Evolutionary conservation across 1,140 invertebrate species (phyloP), one percentile per base, ranked within the genome.

Genomic region (Condylostylus longicornis): DNA sequence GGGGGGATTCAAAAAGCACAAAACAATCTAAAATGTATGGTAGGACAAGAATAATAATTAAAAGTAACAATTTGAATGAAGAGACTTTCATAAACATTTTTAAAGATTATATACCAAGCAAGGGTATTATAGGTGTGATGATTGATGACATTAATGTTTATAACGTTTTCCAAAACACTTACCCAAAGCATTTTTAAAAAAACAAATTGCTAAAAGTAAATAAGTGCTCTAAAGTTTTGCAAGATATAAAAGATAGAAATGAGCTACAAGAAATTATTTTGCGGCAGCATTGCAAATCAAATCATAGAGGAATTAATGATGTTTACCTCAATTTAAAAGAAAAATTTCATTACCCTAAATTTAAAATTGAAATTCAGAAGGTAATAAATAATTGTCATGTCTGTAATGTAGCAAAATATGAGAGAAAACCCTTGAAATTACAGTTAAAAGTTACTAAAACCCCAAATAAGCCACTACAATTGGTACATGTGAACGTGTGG

Each of bases 301-400:
- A 46, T 36, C 43, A 45, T 32, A 43, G 37, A 13, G 45, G 45
- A 8, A 45, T 49, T 33, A 35, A 23, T 18, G 39, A 47, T 35
- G 39, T 40, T 9, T 45, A 38, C 22, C 37, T 32, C 20, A 23
- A 43, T 30, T 22, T 46, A 25, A 38, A 41, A 40, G 9, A 37
- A 39, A 13, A 38, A 13, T 46, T 33, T 33, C 47, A 44, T 40
- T 42, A 39, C 23, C 42, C 45, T 7, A 39, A 47, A 25, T 37
- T 50, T 29, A 33, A 41, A 42, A 41, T 29, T 6, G 21, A 33
- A 22, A 45, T 47, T 10, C 37, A 18, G 8, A 42, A 44, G 33
- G 28, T 41, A 9, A 42, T 47, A 28, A 49, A 42, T 34, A 32
- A 39, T 36, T 47, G 42, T 20, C 21, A 42, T 32, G 45, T 31